Evolutionary conservation across 2,888 invertebrate genomes (phyloP).

Genomic region (Matsumyia berberina): DNA sequence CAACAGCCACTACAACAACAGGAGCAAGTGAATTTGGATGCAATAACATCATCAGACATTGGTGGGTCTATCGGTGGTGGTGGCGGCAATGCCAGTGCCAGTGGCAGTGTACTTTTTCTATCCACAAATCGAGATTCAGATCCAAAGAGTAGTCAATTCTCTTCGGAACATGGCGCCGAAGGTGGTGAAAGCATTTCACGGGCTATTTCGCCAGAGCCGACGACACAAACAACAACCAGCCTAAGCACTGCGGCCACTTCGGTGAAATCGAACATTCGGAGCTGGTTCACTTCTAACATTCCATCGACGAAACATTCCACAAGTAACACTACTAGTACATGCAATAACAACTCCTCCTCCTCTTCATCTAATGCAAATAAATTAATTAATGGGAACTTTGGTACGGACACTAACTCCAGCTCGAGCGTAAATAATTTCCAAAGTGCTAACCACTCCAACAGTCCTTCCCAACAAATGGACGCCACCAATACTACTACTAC

Average conservation of each 20-base stretch:
- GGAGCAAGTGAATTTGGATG: constrained; percentile 73
- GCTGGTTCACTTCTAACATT: constrained; percentile 81
- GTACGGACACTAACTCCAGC: constrained; percentile 81
- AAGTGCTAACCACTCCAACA: constrained; percentile 75
- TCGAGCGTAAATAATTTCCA: constrained; percentile 76
- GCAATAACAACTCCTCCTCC: constrained; percentile 72
- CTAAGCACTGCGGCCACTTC: constrained; percentile 75
- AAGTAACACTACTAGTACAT: constrained; percentile 76
- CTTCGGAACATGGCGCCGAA: constrained; percentile 58
- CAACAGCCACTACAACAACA: constrained; percentile 62
- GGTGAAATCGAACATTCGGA: constrained; percentile 80
- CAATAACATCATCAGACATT: constrained; percentile 62
- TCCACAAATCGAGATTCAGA: constrained; percentile 64
- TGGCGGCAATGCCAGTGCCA: constrained; percentile 37
- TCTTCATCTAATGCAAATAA: constrained; percentile 70
- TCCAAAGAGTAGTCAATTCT: constrained; percentile 65
- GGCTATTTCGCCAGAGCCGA: constrained; percentile 77
- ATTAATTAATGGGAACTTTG: constrained; percentile 80
- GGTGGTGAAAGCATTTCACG: constrained; percentile 62
- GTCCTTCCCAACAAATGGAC: constrained; percentile 74
- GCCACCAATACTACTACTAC: constrained; percentile 79
- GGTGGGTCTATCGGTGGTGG: constrained; percentile 69
- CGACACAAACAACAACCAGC: constrained; percentile 63
- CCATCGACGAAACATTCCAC: constrained; percentile 76
- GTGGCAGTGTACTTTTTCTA: constrained; percentile 65